Conservation (phyloP, 2,888 invertebrate genomes). For the Cataglyphis livida region DNA sequence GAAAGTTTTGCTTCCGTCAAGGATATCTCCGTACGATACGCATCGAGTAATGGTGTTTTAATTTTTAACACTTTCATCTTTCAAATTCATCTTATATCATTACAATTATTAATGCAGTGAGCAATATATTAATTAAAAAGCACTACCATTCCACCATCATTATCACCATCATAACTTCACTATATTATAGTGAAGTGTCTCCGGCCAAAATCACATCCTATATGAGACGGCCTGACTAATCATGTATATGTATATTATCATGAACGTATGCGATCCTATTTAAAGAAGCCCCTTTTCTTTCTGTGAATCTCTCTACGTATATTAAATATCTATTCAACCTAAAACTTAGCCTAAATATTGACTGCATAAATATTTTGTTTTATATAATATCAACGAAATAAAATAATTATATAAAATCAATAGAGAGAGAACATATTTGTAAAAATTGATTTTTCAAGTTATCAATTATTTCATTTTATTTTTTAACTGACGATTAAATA, state of each 20-base stretch:
- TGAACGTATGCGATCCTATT: constrained; percentile 13
- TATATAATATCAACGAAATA: constrained; percentile 1
- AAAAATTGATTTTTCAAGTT: constrained; percentile 10
- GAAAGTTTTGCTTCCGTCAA: background rate
- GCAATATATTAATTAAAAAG: constrained; percentile 22
- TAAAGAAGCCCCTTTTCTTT: background rate
- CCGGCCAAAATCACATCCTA: background rate
- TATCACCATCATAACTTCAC: too few relatives aligned
- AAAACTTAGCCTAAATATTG: constrained; percentile 65
- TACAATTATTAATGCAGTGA: background rate
- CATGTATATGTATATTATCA: constrained; percentile 63
- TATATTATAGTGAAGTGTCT: constrained; percentile 19
- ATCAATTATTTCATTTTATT: background rate
- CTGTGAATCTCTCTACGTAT: background rate
- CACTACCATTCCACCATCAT: constrained; percentile 42
- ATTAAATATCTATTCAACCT: constrained; percentile 4
- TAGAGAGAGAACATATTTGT: background rate
- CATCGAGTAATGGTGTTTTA: background rate
- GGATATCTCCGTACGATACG: background rate
- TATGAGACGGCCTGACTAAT: too few relatives aligned
- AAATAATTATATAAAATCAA: constrained; percentile 27
- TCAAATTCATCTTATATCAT: constrained; percentile 5
- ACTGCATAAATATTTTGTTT: constrained; percentile 18
- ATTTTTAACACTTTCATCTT: background rate
- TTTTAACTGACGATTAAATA: background rate